phyloP scores from a whole-genome alignment of 2,888 invertebrate species.

The Leptopterna dolabrata region DNA sequence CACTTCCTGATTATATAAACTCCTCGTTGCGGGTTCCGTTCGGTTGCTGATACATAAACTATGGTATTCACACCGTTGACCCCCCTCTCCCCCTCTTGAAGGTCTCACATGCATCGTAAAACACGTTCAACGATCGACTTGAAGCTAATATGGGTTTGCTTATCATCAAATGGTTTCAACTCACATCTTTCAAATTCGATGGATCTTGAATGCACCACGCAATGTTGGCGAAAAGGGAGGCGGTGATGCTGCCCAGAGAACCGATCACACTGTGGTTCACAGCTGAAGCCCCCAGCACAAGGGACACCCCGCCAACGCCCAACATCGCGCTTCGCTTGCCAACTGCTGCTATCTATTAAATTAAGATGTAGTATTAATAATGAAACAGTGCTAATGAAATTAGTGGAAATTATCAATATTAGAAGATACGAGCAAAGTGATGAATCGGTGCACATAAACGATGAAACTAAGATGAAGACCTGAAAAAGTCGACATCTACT shows the following conservation, averaged over 20 bases:
- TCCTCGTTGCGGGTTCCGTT: no score
- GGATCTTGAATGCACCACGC: conserved; percentile 68
- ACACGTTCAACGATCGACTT: no score
- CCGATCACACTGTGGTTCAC: conserved; percentile 74
- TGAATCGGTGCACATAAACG: not conserved
- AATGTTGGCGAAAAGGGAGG: conserved; percentile 71
- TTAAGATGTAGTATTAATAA: not conserved
- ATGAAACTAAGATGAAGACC: no score
- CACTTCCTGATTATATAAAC: no score
- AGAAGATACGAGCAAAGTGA: not conserved
- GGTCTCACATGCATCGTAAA: no score
- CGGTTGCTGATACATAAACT: no score
- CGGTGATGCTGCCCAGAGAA: conserved; percentile 71
- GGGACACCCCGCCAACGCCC: conserved; percentile 73
- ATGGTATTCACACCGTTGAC: no score
- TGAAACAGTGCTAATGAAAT: no score
- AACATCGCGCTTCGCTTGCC: conserved; percentile 66
- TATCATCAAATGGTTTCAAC: no score
- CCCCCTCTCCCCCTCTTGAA: no score
- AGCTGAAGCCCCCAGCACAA: conserved; percentile 73
- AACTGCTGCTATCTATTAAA: not conserved
- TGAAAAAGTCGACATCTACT: no score
- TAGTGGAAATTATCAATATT: not conserved
- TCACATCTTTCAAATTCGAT: not conserved
- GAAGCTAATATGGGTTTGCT: no score